phyloP scores from a whole-genome alignment of 2,113 vertebrate genomes.

The Anolis carolinensis region DNA sequence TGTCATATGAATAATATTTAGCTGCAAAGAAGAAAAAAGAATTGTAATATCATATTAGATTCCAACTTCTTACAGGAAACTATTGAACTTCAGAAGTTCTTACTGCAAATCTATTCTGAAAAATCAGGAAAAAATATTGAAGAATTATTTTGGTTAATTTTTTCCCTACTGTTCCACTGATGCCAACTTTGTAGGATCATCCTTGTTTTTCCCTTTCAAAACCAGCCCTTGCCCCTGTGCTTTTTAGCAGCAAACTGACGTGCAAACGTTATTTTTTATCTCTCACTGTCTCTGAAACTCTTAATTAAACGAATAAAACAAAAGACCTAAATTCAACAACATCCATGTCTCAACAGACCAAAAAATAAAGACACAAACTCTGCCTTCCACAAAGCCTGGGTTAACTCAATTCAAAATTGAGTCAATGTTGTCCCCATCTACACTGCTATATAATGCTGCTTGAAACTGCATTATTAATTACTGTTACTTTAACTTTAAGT shows the following conservation, averaged over 20 bases:
- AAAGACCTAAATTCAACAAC: not conserved
- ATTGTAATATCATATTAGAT: not conserved
- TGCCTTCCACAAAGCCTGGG: too few relatives aligned
- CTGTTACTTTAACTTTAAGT: too few relatives aligned
- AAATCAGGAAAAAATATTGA: too few relatives aligned
- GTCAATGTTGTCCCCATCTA: not conserved
- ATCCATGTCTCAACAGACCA: not conserved
- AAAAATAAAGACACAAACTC: not conserved
- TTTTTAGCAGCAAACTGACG: not conserved
- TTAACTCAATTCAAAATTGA: not conserved
- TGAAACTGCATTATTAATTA: too few relatives aligned
- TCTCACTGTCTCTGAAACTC: not conserved
- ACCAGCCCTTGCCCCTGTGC: too few relatives aligned
- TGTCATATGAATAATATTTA: slow-evolving; percentile 95
- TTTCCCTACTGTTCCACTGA: not conserved
- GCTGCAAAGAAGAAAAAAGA: slow-evolving; percentile 71
- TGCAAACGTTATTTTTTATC: not conserved
- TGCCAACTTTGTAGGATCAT: not conserved
- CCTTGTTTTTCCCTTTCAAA: too few relatives aligned
- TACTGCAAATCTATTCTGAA: not conserved
- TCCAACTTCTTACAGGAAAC: not conserved
- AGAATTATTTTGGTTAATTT: not conserved
- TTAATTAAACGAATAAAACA: not conserved
- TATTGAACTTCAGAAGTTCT: not conserved
- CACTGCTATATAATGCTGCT: too few relatives aligned